Evolutionary conservation across 2,113 vertebrate genomes (phyloP).

Genomic region (Prochilodus magdalenae): DNA sequence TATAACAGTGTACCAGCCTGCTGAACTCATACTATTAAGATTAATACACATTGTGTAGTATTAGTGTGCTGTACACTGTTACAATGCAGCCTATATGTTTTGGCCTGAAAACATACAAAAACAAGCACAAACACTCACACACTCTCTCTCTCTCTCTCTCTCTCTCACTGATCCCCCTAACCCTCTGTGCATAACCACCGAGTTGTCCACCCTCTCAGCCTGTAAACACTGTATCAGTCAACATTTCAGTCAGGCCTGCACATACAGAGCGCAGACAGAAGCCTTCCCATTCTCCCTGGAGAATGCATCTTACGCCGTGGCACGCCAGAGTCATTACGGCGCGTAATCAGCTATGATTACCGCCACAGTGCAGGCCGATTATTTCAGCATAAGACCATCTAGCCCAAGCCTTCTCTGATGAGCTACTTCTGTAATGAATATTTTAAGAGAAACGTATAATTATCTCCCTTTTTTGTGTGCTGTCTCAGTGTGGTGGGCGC

Average conservation of each 20-base stretch:
- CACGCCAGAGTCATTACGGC: not conserved
- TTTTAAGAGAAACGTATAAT: constrained; percentile 55
- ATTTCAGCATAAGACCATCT: constrained; percentile 11
- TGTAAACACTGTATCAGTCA: constrained; percentile 75
- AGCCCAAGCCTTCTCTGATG: constrained; percentile 54
- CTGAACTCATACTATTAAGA: no score
- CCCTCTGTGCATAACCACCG: constrained; percentile 67
- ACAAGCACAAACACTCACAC: not conserved
- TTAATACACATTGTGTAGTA: no score
- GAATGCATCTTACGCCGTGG: not conserved
- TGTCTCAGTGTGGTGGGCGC: constrained; percentile 63
- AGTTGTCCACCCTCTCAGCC: constrained; percentile 55
- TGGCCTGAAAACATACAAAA: not conserved
- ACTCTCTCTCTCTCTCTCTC: constrained; percentile 1
- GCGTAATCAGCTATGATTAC: constrained; percentile 31
- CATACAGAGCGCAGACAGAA: constrained; percentile 18
- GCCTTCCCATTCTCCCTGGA: not conserved
- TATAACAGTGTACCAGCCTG: no score
- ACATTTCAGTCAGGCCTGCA: constrained; percentile 61
- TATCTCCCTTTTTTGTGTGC: constrained; percentile 63
- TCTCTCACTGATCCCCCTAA: constrained; percentile 67
- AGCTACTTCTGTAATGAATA: constrained; percentile 69
- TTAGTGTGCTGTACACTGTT: no score
- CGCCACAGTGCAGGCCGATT: not conserved
- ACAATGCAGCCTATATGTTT: no score